phyloP scores from a whole-genome alignment of 2,113 vertebrate genomes.

The Probosciger aterrimus region DNA sequence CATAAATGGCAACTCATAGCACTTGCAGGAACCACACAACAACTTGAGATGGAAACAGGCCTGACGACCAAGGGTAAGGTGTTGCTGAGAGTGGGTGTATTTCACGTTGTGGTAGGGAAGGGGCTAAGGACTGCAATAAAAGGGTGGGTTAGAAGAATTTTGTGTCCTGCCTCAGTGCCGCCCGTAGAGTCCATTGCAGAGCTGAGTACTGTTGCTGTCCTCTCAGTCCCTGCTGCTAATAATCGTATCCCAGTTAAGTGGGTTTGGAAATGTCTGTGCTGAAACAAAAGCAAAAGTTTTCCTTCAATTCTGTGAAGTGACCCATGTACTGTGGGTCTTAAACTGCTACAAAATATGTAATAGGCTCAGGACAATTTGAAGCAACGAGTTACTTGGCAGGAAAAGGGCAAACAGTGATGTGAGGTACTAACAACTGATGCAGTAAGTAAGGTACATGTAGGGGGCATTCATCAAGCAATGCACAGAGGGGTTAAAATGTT shows the following conservation, averaged over 20 bases:
- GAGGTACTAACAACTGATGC: background rate
- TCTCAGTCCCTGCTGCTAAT: background rate
- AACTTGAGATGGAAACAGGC: background rate
- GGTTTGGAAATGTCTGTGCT: background rate
- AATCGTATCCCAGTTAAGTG: background rate
- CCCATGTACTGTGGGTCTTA: background rate
- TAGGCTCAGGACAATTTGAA: background rate
- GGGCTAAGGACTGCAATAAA: background rate
- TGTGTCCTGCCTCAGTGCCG: background rate
- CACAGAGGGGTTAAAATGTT: background rate
- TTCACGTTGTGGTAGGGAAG: background rate
- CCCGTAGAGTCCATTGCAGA: fast-evolving
- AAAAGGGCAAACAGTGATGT: background rate
- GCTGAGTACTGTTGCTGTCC: background rate
- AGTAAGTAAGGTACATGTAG: fast-evolving
- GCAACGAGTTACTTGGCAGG: background rate
- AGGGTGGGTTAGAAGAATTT: background rate
- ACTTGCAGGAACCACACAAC: background rate
- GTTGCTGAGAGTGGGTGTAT: background rate
- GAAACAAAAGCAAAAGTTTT: background rate
- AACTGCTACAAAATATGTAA: background rate
- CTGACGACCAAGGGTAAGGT: background rate
- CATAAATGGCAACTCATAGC: background rate
- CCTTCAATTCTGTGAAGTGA: background rate
- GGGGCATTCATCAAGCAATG: background rate